Base-by-base conservation (phyloP, 2,113 vertebrate species). In the Salvelinus namaycush region DNA sequence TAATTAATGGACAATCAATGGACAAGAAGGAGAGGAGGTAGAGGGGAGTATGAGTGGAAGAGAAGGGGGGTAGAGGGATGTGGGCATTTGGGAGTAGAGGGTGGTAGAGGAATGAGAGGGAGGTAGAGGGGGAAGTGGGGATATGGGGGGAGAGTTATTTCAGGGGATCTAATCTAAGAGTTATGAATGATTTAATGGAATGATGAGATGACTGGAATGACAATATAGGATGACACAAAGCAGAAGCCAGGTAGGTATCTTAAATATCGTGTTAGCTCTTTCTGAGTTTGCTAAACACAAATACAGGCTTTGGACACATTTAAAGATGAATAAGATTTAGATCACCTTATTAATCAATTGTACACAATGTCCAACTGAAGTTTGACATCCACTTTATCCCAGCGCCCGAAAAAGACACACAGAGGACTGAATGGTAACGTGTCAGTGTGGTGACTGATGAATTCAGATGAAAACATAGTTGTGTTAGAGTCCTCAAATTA, bases 1-100 rank as follows among this genome's bases (percentile, higher is more conserved):
- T 93, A 94, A 93, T 93, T 92, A 94, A 94, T 93, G 90, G 87
- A 84, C 87, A 93, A 92, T 93, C 93, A 90, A 93, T 93, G 88
- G 87, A 90, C 88, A 90, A 89, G 86, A 78, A 77, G 72, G 81
- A 86, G 79, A 88, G 74, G 75, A 80, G 81, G 8, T 44, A 9
- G 39, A 44, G 39, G 39, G 7, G 8, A 6, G 39, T 11, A 54
- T 13, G 49, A 16, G 49, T 18, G 49, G 49, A 16, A 3, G 12
- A 51, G 49, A 39, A 9, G 49, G 49, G 49, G 3, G 49, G 12
- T 54, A 16, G 14, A 51, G 12, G 14, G 74, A 77, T 11, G 39
- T 44, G 8, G 2, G 39, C 39, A 44, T 44, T 44, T 44, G 39
- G 39, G 39, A 9, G 1, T 44, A 44, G 39, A 44, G 5, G 7